Conservation (phyloP, 2,113 vertebrate genomes). For the Meleagris gallopavo region DNA sequence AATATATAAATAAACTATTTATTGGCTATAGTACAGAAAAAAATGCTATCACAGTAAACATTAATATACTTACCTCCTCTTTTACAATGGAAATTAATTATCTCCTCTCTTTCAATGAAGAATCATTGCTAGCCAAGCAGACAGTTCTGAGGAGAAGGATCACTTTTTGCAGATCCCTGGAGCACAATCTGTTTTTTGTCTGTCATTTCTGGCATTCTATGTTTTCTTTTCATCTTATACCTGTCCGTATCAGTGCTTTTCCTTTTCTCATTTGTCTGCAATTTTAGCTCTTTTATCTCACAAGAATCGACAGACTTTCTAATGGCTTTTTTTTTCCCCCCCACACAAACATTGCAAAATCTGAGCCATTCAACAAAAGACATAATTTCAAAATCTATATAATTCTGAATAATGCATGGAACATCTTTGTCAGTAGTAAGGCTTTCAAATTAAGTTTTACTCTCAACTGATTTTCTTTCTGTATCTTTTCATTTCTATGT, state of each 20-base stretch:
- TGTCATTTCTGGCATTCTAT: accelerated
- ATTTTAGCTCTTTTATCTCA: background rate
- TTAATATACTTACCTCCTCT: background rate
- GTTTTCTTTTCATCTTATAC: background rate
- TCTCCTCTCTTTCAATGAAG: background rate
- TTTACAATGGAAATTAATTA: background rate
- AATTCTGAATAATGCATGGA: background rate
- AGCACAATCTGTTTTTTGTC: background rate
- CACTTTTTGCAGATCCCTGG: background rate
- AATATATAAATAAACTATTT: background rate
- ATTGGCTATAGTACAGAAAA: background rate
- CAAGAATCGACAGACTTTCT: background rate
- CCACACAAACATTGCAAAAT: background rate
- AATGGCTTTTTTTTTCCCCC: accelerated
- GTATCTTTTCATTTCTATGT: background rate
- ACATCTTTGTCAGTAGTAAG: background rate
- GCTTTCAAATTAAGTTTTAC: background rate
- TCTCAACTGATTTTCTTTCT: background rate
- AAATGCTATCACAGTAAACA: background rate
- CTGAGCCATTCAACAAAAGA: background rate
- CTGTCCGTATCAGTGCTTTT: background rate
- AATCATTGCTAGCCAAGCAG: background rate
- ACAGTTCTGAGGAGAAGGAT: background rate
- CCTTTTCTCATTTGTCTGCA: background rate
- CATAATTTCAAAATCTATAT: background rate